A percentile compares a stretch with the other conserved stretches of the same genome.
Conservation (phyloP, 2,113 vertebrate species). For the Raja brachyura region DNA sequence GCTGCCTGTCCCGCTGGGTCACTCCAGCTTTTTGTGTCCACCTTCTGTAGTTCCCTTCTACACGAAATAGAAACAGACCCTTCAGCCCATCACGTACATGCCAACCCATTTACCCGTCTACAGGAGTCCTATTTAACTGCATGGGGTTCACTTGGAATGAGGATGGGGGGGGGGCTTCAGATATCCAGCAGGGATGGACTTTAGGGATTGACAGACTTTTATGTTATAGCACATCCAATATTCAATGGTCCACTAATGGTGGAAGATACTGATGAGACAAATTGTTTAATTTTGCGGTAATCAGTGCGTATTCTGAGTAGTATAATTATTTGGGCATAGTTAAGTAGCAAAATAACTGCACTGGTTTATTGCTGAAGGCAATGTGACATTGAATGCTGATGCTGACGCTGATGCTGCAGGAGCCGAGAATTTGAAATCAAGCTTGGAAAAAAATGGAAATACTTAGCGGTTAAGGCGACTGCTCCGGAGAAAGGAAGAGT, state of each 20-base stretch:
- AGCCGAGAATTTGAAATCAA: no score
- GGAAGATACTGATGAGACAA: neutral
- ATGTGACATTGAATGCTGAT: neutral
- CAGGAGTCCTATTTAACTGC: no score
- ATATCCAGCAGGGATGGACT: neutral
- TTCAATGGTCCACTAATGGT: neutral
- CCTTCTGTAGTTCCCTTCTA: no score
- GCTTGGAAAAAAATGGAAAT: no score
- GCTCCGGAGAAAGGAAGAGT: no score
- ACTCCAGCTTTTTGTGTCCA: no score
- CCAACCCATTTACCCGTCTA: no score
- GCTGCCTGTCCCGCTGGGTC: no score
- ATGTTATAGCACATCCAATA: neutral
- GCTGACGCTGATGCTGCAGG: neutral
- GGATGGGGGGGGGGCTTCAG: no score
- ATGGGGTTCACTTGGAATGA: neutral
- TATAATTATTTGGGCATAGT: neutral
- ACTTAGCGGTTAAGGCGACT: no score
- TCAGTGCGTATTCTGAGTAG: neutral
- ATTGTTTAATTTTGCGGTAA: neutral
- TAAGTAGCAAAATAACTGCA: neutral
- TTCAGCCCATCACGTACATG: no score
- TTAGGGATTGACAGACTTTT: neutral
- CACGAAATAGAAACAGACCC: no score
- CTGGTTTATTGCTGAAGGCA: neutral